Conservation (phyloP, 37 sponge, comb jelly and placozoan genomes). For the Amphimedon queenslandica region DNA sequence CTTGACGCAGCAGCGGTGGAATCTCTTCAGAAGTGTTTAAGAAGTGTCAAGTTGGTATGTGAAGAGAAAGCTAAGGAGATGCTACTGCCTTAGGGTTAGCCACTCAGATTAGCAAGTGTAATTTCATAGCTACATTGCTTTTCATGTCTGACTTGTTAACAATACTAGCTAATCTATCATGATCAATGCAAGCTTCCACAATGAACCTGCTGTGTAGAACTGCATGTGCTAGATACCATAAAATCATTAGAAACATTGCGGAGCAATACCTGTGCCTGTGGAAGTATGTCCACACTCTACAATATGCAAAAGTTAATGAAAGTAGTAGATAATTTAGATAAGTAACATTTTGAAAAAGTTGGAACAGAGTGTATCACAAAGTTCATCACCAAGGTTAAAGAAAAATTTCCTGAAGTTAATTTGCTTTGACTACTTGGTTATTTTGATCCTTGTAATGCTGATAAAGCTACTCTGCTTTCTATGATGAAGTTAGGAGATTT, state of each 20-base stretch:
- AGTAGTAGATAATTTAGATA: neutral
- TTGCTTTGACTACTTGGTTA: neutral
- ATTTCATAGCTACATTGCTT: slow-evolving; percentile 16
- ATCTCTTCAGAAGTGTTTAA: slow-evolving; percentile 17
- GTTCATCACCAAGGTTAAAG: slow-evolving; percentile 14
- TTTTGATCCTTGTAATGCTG: slow-evolving; percentile 14
- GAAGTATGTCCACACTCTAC: slow-evolving; percentile 11
- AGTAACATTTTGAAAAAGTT: neutral
- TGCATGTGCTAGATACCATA: slow-evolving; percentile 1
- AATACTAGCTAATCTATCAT: slow-evolving; percentile 7
- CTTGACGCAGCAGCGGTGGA: slow-evolving; percentile 36
- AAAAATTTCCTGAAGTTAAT: slow-evolving; percentile 15
- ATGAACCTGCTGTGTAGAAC: slow-evolving; percentile 12
- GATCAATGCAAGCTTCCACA: slow-evolving; percentile 5
- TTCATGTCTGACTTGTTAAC: slow-evolving; percentile 7
- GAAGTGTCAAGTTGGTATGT: slow-evolving; percentile 7
- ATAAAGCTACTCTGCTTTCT: slow-evolving; percentile 11
- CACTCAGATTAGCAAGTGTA: slow-evolving; percentile 9
- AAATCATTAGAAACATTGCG: slow-evolving; percentile 7
- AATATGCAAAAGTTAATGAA: slow-evolving; percentile 10
- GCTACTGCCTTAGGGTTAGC: slow-evolving; percentile 34
- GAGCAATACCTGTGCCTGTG: slow-evolving; percentile 3
- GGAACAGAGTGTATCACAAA: neutral
- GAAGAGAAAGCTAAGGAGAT: slow-evolving; percentile 34
- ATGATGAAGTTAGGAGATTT: slow-evolving; percentile 18